phyloP scores from a whole-genome alignment of 1,140 invertebrate genomes.

The Hermetia illucens region DNA sequence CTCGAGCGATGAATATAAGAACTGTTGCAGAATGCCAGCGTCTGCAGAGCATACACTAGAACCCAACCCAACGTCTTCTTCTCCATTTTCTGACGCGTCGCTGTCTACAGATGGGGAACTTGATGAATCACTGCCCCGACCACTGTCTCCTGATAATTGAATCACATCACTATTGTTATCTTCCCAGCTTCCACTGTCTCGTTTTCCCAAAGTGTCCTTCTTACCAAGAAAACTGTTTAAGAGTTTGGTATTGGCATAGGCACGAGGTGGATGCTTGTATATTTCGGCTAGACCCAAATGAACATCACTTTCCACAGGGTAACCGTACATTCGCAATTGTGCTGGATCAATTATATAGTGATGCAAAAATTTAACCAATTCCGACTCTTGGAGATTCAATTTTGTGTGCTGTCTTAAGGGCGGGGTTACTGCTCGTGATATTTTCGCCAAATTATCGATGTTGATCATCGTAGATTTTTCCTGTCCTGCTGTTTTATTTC shows the following conservation, averaged over 20 bases:
- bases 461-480: neutral
- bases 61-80: no score
- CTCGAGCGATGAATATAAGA: conserved; percentile 26
- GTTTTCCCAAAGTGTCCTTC: no score
- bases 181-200: no score
- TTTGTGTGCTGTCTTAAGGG: conserved; percentile 25
- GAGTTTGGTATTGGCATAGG: no score
- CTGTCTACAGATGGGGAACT: neutral
- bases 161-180: neutral
- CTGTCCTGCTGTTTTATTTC: conserved; percentile 4
- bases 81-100: conserved; percentile 2
- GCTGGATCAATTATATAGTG: conserved; percentile 47
- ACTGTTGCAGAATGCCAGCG: no score
- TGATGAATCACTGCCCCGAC: conserved; percentile 6
- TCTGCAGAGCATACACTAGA: no score
- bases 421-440: conserved; percentile 8
- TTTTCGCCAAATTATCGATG: conserved; percentile 6
- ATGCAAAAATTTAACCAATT: conserved; percentile 32
- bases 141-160: neutral
- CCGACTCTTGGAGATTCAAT: conserved; percentile 28
- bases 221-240: no score
- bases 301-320: conserved; percentile 46
- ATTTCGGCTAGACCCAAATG: conserved; percentile 45
- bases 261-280: conserved; percentile 37
- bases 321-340: conserved; percentile 54